Percentiles rank a stretch among this genome's conserved stretches.
These are phyloP conservation scores for Spea hammondii DNA, from an alignment of 2,797 vertebrate species.

Conservation along the genomic window DNA sequence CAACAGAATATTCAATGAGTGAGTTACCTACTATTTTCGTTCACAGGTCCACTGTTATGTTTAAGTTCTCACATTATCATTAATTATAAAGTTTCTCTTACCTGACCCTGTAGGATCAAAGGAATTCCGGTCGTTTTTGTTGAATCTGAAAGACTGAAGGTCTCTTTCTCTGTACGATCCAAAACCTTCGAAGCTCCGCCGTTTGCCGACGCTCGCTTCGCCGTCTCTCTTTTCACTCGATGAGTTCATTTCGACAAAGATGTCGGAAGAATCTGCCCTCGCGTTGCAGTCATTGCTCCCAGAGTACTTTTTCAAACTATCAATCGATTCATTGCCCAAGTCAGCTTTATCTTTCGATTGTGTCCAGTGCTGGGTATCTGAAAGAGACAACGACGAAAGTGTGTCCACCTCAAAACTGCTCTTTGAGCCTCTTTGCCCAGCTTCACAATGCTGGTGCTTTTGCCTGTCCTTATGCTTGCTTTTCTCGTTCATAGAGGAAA, in stretches of 20 bases:
- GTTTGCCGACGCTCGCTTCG: constrained; percentile 76
- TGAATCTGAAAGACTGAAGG: constrained; percentile 84
- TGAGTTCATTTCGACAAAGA: constrained; percentile 79
- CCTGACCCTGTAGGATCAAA: constrained; percentile 80
- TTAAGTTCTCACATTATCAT: not conserved
- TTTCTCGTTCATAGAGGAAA: constrained; percentile 71
- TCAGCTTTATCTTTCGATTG: constrained; percentile 83
- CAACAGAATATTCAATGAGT: too few species aligned
- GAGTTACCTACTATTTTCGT: too few species aligned
- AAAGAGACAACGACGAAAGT: constrained; percentile 82
- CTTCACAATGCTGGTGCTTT: constrained; percentile 77
- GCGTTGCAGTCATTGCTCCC: constrained; percentile 63
- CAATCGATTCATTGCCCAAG: constrained; percentile 77
- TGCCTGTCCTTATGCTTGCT: constrained; percentile 89
- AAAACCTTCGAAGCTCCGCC: constrained; percentile 84
- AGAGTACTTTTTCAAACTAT: constrained; percentile 83
- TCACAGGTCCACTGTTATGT: not conserved
- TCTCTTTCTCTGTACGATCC: constrained; percentile 86
- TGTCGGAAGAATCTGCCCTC: constrained; percentile 72
- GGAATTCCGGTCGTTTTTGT: constrained; percentile 75
- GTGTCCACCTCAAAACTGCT: constrained; percentile 87
- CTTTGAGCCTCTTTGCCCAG: constrained; percentile 72
- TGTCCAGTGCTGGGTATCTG: constrained; percentile 83
- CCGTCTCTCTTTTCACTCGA: constrained; percentile 75
- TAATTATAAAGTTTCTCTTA: constrained; percentile 63